Conservation (phyloP, 2,113 vertebrate genomes). For the Oncorhynchus keta region DNA sequence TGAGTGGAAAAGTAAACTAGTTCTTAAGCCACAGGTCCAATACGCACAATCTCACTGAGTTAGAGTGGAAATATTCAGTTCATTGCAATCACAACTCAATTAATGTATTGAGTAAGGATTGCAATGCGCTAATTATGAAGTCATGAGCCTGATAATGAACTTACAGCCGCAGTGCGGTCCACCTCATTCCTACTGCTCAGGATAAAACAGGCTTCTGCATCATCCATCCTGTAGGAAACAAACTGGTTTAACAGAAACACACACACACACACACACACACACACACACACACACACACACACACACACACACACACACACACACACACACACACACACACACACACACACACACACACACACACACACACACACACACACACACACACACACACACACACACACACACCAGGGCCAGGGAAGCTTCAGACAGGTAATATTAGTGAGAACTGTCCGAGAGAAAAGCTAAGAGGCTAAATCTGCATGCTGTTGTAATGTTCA, state of each 20-base stretch:
- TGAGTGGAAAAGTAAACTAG: slow-evolving; percentile 14
- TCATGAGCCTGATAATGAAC: slow-evolving; percentile 6
- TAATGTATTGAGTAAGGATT: not conserved
- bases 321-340: too few species aligned
- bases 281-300: too few species aligned
- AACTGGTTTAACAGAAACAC: not conserved
- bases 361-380: too few species aligned
- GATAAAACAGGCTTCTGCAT: slow-evolving; percentile 97
- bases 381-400: not conserved
- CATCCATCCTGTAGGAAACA: slow-evolving; percentile 85
- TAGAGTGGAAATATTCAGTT: too few species aligned
- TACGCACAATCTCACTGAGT: not conserved
- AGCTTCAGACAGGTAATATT: not conserved
- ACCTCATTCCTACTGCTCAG: slow-evolving; percentile 96
- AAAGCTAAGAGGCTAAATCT: too few species aligned
- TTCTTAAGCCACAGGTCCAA: not conserved
- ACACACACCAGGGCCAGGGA: too few species aligned
- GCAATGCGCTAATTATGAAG: not conserved
- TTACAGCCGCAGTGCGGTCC: slow-evolving; percentile 93
- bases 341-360: too few species aligned
- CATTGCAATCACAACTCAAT: not conserved
- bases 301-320: too few species aligned
- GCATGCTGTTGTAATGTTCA: too few species aligned
- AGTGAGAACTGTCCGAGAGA: too few species aligned
- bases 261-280: too few species aligned